A percentile compares a stretch with the other conserved stretches of the same genome.
Conservation (phyloP, 2,797 vertebrate genomes). For the Microhierax caerulescens region DNA sequence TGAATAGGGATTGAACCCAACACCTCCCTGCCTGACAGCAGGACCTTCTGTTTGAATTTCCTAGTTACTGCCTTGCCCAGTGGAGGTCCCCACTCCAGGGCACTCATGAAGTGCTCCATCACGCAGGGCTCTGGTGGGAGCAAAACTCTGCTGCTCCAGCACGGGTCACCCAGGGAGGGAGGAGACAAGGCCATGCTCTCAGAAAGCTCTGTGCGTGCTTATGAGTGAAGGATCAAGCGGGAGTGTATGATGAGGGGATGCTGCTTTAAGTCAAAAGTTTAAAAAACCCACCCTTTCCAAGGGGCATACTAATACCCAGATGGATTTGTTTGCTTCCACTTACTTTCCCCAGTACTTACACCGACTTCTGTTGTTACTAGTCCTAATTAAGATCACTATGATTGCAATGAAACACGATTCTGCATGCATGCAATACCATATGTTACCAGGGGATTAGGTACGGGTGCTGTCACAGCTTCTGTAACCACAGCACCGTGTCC, state of each 20-base stretch:
- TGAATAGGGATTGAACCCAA: neutral
- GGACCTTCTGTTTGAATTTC: neutral
- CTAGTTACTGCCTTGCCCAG: neutral
- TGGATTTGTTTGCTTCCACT: neutral
- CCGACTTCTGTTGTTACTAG: conserved; percentile 10
- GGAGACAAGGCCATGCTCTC: neutral
- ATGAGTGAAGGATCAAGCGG: neutral
- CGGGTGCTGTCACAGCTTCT: neutral
- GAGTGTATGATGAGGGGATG: fast-evolving
- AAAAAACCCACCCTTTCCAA: neutral
- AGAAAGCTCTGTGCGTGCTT: too few species aligned
- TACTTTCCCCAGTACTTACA: neutral
- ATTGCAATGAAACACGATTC: neutral
- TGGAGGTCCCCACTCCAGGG: neutral
- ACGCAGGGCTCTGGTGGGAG: fast-evolving
- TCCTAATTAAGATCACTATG: neutral
- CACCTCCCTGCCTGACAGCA: neutral
- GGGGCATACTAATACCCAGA: neutral
- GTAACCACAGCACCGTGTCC: fast-evolving
- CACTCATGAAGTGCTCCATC: neutral
- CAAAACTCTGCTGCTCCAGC: neutral
- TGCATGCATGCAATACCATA: neutral
- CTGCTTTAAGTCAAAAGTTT: neutral
- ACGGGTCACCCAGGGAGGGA: neutral
- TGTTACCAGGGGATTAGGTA: conserved; percentile 2